Evolutionary conservation across 2,797 vertebrate genomes (phyloP), one percentile per base, ranked within the genome.

Genomic region (Hydrolagus colliei): DNA sequence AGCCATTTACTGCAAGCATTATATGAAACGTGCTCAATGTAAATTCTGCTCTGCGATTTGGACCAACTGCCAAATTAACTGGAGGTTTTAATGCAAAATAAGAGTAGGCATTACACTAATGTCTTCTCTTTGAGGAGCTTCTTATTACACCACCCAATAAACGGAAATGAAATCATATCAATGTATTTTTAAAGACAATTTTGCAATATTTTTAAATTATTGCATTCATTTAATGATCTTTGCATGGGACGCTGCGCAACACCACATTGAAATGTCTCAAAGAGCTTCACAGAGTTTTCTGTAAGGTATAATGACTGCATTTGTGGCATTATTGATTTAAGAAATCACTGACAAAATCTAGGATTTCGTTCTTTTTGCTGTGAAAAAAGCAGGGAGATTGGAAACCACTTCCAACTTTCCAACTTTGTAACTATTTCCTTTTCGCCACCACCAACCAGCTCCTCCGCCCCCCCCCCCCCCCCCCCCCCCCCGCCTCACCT

Each of bases 61-160:
- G 41, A 76, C 59, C 74, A 76, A 76, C 74, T 59, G 75, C 61
- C 52, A 77, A 52, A 77, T 61, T 77, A 77, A 77, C 52, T 20
- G n/a, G 2, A 52, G 9, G 3, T 77, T 18, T 77, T 59, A 77
- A n/a, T 10, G 61, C 61, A 61, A 35, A 20, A 77, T n/a, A 10
- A 77, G 14, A 77, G 61, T 41, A 61, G 13, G 20, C 41, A 59
- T 77, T 41, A 76, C 20, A 16, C 52, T 14, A 76, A 9, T 76
- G 41, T 18, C 52, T 41, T 35, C 32, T 76, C 74, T 52, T 35
- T 59, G 59, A 76, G 59, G 41, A 76, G 9, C 8, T 76, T 76
- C 52, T 76, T 76, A 76, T 76, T 52, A 41, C 16, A 59, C 9
- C 59, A 76, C 73, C 11, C 73, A 73, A 18, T 18, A 59, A 59